Percentiles rank a stretch among this genome's conserved stretches.
These are phyloP conservation scores for Cyclargus thomasi DNA, from an alignment of 1,140 invertebrate species.

Conservation along the genomic window DNA sequence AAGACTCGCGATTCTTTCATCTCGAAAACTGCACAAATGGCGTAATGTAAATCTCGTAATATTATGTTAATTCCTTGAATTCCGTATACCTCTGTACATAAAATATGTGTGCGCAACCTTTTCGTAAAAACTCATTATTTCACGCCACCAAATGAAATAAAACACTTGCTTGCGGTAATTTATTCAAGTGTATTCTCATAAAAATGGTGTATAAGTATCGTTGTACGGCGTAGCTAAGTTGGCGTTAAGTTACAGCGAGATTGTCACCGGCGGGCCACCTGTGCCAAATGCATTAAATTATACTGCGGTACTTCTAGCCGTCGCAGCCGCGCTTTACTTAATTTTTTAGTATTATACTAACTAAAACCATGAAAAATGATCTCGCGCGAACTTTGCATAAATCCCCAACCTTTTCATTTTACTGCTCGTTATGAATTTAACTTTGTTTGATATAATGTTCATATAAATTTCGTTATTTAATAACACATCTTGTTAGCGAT, in stretches of 20 bases:
- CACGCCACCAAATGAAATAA: neutral
- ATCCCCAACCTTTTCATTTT: constrained; percentile 3
- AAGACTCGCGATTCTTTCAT: too few species aligned
- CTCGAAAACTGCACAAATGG: too few species aligned
- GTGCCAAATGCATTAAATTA: constrained; percentile 21
- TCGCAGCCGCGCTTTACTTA: constrained; percentile 6
- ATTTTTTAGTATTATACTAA: constrained; percentile 18
- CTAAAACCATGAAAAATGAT: constrained; percentile 13
- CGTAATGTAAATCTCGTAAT: too few species aligned
- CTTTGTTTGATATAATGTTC: neutral
- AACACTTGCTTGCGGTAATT: neutral
- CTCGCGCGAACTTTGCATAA: constrained; percentile 5
- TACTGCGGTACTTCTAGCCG: constrained; percentile 10
- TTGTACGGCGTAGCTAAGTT: neutral
- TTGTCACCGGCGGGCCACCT: constrained; percentile 14
- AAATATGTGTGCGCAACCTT: neutral
- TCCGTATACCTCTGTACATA: too few species aligned
- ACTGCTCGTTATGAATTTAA: constrained; percentile 7
- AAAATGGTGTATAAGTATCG: constrained; percentile 19
- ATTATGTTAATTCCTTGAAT: too few species aligned
- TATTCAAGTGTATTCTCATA: constrained; percentile 8
- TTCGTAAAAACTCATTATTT: neutral
- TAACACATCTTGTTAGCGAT: neutral
- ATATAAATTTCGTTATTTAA: neutral
- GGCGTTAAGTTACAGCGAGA: constrained; percentile 18